Base-by-base conservation (phyloP, 1,140 invertebrate genomes). In the Lanistes nyassanus region DNA sequence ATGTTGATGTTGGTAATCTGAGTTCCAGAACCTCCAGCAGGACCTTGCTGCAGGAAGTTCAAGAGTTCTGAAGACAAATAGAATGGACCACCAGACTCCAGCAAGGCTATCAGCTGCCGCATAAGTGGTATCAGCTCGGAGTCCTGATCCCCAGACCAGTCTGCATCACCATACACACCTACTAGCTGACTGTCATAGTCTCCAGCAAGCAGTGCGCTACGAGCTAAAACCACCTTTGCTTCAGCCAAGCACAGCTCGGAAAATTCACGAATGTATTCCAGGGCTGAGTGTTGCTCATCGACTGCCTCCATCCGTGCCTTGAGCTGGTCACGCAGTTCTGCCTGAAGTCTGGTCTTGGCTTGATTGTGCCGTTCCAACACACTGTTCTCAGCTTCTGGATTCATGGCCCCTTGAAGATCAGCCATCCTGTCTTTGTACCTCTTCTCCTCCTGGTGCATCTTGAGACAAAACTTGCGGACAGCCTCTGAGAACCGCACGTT, bases 61-160 rank as follows among this genome's bases (percentile, higher is more conserved):
- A 87, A 74, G 16, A 87, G 76, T 60, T 87, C 86, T 67, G 82
- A 74, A 21, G 81, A 82, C 56, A 87, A 73, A 42, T 78, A 82
- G 79, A 88, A 88, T 19, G 85, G 85, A 37, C 84, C 84, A 21
- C 87, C 87, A 23, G 85, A 82, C 79, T 88, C 85, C 42, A 88
- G 71, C 82, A 88, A 78, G 0, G 84, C 83, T 42, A 88, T 87
- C 62, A 88, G 72, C 71, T 88, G 87, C 69, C 84, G 85, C 37
- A 88, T 74, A 34, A 88, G 74, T 13, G 87, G 87, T 51, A 88
- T 79, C 37, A 88, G 78, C 58, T 87, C 86, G n/a, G 82, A 82
- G 68, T 87, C 85, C n/a, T 79, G 70, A 34, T 76, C 76, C 53
- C n/a, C 71, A 53, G 73, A 74, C 16, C 47, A 31, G 23, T 81